These are phyloP conservation scores for Caenorhabditis inopinata DNA, from an alignment of 1,140 invertebrate genomes.

Conservation along the genomic window DNA sequence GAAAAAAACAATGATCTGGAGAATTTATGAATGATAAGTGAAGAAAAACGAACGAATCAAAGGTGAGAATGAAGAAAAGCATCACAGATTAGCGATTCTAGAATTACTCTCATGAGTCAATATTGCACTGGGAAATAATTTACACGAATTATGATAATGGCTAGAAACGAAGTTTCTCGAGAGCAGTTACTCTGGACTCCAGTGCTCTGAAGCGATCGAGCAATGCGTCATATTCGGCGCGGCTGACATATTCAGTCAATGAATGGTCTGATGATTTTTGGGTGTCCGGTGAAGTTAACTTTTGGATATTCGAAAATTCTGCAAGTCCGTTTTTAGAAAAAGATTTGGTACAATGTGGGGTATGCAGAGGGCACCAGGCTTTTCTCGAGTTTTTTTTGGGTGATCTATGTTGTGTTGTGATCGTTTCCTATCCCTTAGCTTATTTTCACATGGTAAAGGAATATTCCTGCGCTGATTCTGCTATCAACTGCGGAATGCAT, in stretches of 20 bases:
- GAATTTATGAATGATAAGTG: slow-evolving; percentile 11
- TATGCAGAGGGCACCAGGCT: too few species aligned
- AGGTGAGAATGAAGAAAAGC: neutral
- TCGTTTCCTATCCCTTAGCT: too few species aligned
- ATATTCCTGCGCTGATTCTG: too few species aligned
- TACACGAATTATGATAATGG: neutral
- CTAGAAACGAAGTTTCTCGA: neutral
- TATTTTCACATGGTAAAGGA: too few species aligned
- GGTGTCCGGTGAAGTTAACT: neutral
- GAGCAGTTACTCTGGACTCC: neutral
- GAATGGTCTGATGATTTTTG: neutral
- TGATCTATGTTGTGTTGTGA: too few species aligned
- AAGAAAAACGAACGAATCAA: neutral
- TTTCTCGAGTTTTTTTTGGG: too few species aligned
- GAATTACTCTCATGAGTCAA: neutral
- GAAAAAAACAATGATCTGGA: neutral
- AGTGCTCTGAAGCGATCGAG: neutral
- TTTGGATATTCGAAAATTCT: neutral
- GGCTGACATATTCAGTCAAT: neutral
- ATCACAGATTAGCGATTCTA: neutral
- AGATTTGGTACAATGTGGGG: too few species aligned
- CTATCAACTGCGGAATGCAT: too few species aligned
- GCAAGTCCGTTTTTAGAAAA: too few species aligned
- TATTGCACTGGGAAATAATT: slow-evolving; percentile 7
- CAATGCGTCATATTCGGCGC: neutral